Evolutionary conservation across 1,140 invertebrate species (phyloP).

Genomic region (Heliconius nattereri): DNA sequence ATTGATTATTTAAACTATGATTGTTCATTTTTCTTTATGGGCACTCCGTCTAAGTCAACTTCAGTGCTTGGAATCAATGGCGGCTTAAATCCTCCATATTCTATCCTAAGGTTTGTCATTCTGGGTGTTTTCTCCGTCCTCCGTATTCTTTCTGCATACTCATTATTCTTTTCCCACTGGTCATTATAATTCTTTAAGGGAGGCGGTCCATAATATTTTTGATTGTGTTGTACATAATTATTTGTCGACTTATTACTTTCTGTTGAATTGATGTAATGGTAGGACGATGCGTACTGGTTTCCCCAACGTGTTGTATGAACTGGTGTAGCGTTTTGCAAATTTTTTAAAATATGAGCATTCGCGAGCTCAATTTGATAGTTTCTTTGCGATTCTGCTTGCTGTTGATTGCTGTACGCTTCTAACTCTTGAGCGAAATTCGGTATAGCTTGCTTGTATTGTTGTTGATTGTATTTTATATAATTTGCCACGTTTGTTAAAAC

Average conservation of each 20-base stretch:
- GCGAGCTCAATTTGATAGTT: slow-evolving; percentile 48
- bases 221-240: slow-evolving; percentile 46
- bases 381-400: slow-evolving; percentile 43
- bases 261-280: slow-evolving; percentile 57
- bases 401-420: slow-evolving; percentile 30
- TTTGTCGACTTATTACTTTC: slow-evolving; percentile 35
- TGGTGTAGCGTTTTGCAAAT: slow-evolving; percentile 43
- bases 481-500: slow-evolving; percentile 42
- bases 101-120: slow-evolving; percentile 84
- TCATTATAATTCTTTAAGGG: slow-evolving; percentile 53
- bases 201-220: slow-evolving; percentile 62
- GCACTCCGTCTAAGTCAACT: slow-evolving; percentile 86
- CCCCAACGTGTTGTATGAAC: slow-evolving; percentile 60
- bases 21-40: slow-evolving; percentile 72
- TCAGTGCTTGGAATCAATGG: slow-evolving; percentile 90
- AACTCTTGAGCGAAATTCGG: slow-evolving; percentile 33
- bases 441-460: slow-evolving; percentile 43
- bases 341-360: slow-evolving; percentile 50
- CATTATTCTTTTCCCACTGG: slow-evolving; percentile 60
- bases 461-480: slow-evolving; percentile 46
- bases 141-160: slow-evolving; percentile 58
- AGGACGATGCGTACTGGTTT: slow-evolving; percentile 64
- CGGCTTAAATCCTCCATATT: slow-evolving; percentile 91
- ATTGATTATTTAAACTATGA: neutral
- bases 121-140: slow-evolving; percentile 82